Evolutionary conservation across 1,140 invertebrate genomes (phyloP).

Genomic region (Babylonia areolata): DNA sequence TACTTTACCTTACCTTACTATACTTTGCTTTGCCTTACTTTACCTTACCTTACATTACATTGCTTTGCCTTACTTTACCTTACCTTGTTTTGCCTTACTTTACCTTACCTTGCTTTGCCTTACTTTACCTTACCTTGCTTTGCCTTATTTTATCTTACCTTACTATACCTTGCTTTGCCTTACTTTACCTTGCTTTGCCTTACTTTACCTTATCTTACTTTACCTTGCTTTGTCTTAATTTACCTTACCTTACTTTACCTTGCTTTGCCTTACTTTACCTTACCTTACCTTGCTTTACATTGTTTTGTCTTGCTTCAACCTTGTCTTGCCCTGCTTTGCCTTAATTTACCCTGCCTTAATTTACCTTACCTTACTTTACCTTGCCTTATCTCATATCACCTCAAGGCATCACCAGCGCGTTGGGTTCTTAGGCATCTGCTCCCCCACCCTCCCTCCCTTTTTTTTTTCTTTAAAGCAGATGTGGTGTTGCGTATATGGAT

Average conservation of each 20-base stretch:
- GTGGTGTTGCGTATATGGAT: too few relatives aligned
- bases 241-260: too few relatives aligned
- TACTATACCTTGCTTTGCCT: slow-evolving; percentile 26
- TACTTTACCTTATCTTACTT: slow-evolving; percentile 35
- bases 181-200: slow-evolving; percentile 31
- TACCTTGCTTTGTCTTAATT: slow-evolving; percentile 26
- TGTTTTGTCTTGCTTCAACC: slow-evolving; percentile 13
- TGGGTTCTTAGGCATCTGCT: too few relatives aligned
- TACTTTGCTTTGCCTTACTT: slow-evolving; percentile 26
- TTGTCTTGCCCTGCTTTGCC: neutral
- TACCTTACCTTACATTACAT: too few relatives aligned
- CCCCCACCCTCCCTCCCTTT: too few relatives aligned
- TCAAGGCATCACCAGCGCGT: too few relatives aligned
- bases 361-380: slow-evolving; percentile 24
- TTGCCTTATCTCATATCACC: neutral
- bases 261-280: slow-evolving; percentile 30
- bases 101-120: neutral
- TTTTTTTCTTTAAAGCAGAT: too few relatives aligned
- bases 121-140: slow-evolving; percentile 25
- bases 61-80: too few relatives aligned
- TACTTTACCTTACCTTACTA: slow-evolving; percentile 35
- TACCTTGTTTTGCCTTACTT: too few relatives aligned
- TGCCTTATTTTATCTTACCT: slow-evolving; percentile 25
- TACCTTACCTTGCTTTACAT: slow-evolving; percentile 33
- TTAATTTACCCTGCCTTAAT: too few relatives aligned